Conservation (phyloP, 1,140 invertebrate genomes). For the Parapsyche elsis region DNA sequence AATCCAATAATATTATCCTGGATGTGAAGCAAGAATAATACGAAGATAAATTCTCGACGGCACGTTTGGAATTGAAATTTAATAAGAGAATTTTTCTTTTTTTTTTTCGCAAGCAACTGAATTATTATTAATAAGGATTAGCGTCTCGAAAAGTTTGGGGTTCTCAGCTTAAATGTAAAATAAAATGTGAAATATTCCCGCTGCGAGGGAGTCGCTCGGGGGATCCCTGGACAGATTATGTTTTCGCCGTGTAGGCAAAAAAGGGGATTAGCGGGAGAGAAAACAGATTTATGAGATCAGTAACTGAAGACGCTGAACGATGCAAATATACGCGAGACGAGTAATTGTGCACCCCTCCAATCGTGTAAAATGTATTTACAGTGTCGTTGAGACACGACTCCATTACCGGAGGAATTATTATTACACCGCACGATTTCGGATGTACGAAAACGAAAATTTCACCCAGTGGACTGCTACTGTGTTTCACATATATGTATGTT, state of each 20-base stretch:
- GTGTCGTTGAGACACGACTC: not conserved
- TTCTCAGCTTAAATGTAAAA: constrained; percentile 5
- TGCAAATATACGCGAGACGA: constrained; percentile 32
- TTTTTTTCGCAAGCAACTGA: not conserved
- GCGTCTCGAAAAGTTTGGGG: constrained; percentile 8
- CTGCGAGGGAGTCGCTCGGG: constrained; percentile 11
- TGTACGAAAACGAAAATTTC: too few relatives aligned
- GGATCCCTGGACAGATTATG: constrained; percentile 46
- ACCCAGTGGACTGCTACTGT: too few relatives aligned
- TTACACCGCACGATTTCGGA: too few relatives aligned
- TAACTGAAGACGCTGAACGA: constrained; percentile 53
- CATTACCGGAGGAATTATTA: not conserved
- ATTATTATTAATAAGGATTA: constrained; percentile 8
- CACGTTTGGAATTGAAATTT: not conserved
- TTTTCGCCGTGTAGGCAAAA: constrained; percentile 54
- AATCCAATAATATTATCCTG: too few relatives aligned
- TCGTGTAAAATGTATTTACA: not conserved
- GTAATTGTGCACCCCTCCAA: constrained; percentile 17
- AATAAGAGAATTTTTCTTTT: not conserved
- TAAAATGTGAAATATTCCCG: constrained; percentile 49
- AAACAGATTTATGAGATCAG: constrained; percentile 56
- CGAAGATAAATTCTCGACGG: not conserved
- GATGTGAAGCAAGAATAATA: not conserved
- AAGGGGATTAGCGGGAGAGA: constrained; percentile 55
- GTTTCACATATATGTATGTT: too few relatives aligned